Evolutionary conservation across 2,888 invertebrate genomes (phyloP).

Genomic region (Nomada hirtipes): DNA sequence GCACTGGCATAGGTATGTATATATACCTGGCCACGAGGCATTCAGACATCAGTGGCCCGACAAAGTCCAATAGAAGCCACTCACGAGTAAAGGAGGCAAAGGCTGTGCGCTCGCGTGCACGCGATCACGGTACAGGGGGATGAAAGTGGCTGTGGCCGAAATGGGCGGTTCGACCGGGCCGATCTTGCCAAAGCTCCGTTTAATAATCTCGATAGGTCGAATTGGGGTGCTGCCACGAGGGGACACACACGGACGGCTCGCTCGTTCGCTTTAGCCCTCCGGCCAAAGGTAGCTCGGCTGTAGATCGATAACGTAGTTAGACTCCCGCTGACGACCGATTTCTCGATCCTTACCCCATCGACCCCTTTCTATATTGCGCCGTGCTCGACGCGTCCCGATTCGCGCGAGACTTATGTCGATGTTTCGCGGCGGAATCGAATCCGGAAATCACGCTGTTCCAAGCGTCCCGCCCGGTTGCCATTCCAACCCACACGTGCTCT

Average conservation of each 20-base stretch:
- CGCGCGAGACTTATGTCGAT: not conserved
- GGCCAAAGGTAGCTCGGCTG: conserved; percentile 42
- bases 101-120: conserved; percentile 2
- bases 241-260: conserved; percentile 54
- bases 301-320: conserved; percentile 62
- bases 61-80: conserved; percentile 64
- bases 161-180: conserved; percentile 66
- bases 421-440: conserved; percentile 49
- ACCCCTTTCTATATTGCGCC: conserved; percentile 6
- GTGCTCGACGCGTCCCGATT: conserved; percentile 1
- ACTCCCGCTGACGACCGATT: conserved; percentile 48
- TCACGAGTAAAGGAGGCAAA: conserved; percentile 57
- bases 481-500: not conserved
- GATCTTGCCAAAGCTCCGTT: conserved; percentile 70
- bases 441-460: conserved; percentile 44
- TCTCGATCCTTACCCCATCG: conserved; percentile 14
- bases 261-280: conserved; percentile 47
- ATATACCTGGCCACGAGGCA: conserved; percentile 50
- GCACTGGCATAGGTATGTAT: conserved; percentile 37
- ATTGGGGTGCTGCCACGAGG: conserved; percentile 35
- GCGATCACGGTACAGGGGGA: conserved; percentile 11
- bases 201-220: conserved; percentile 68
- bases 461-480: not conserved
- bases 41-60: conserved; percentile 66
- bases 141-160: conserved; percentile 63